Percentiles rank a stretch among this genome's conserved stretches.
These are phyloP conservation scores for Chloropsis hardwickii DNA, from an alignment of 2,113 vertebrate species.

Conservation along the genomic window DNA sequence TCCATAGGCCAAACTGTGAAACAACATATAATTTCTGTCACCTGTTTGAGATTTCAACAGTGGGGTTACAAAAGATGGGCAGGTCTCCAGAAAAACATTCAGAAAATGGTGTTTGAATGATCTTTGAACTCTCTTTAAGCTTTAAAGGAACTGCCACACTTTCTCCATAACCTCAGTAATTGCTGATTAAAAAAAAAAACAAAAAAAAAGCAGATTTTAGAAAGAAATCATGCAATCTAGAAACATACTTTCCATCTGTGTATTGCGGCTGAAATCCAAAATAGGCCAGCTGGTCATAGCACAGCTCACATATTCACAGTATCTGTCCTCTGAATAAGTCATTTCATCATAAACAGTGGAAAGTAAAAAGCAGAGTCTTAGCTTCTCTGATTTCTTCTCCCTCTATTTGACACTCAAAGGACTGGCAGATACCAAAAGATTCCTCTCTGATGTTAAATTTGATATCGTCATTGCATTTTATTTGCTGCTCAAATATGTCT, in stretches of 20 bases:
- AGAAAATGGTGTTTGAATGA: not conserved
- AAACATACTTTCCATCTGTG: conserved; percentile 39
- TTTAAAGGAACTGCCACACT: not conserved
- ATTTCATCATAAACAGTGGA: conserved; percentile 29
- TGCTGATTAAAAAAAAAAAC: not conserved
- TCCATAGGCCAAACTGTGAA: not conserved
- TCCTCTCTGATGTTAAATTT: not conserved
- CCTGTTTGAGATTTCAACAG: not conserved
- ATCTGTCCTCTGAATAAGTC: conserved; percentile 18
- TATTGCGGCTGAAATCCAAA: conserved; percentile 45
- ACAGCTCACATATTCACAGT: conserved; percentile 35
- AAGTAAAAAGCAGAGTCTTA: conserved; percentile 19
- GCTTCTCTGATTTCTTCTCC: not conserved
- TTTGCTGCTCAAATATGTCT: conserved; percentile 50
- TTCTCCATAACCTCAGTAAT: not conserved
- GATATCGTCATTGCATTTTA: conserved; percentile 30
- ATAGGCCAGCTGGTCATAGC: conserved; percentile 36
- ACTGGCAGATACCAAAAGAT: conserved; percentile 33
- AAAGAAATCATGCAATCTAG: conserved; percentile 45
- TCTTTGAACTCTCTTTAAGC: not conserved
- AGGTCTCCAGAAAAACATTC: not conserved
- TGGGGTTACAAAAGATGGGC: not conserved
- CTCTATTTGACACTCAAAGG: not conserved
- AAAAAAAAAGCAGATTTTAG: not conserved
- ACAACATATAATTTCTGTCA: conserved; percentile 5